These are phyloP conservation scores for Cephus sareptanus DNA, from an alignment of 2,888 invertebrate species.

Conservation along the genomic window DNA sequence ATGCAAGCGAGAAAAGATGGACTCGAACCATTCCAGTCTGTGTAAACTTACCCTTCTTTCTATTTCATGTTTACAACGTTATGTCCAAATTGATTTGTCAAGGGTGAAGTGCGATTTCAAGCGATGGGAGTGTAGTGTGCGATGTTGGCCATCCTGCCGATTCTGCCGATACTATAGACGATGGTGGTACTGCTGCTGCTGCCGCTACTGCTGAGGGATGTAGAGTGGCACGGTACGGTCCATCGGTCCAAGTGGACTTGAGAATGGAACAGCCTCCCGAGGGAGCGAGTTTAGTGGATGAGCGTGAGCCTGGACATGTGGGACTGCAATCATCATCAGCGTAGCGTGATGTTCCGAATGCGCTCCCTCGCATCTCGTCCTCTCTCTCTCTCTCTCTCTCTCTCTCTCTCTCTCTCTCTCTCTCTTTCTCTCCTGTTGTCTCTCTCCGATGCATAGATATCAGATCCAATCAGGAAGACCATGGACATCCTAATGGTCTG, in stretches of 20 bases:
- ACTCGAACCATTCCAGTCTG: constrained; percentile 21
- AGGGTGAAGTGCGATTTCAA: constrained; percentile 29
- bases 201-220: no score
- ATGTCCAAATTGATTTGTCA: constrained; percentile 63
- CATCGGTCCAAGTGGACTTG: constrained; percentile 45
- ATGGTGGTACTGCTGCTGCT: no score
- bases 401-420: constrained; percentile 39
- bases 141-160: constrained; percentile 1
- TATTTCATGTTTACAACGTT: constrained; percentile 57
- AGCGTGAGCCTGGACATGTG: constrained; percentile 58
- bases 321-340: constrained; percentile 56
- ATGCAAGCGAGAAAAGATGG: no score
- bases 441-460: constrained; percentile 44
- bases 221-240: constrained; percentile 26
- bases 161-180: background rate
- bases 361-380: background rate
- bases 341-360: constrained; percentile 13
- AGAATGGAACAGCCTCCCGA: constrained; percentile 45
- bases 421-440: constrained; percentile 58
- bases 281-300: constrained; percentile 36
- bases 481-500: no score
- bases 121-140: constrained; percentile 18
- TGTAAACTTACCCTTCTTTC: constrained; percentile 41
- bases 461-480: no score
- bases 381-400: constrained; percentile 21